Evolutionary conservation across 2,888 invertebrate species (phyloP).

Genomic region (Chironomus riparius): DNA sequence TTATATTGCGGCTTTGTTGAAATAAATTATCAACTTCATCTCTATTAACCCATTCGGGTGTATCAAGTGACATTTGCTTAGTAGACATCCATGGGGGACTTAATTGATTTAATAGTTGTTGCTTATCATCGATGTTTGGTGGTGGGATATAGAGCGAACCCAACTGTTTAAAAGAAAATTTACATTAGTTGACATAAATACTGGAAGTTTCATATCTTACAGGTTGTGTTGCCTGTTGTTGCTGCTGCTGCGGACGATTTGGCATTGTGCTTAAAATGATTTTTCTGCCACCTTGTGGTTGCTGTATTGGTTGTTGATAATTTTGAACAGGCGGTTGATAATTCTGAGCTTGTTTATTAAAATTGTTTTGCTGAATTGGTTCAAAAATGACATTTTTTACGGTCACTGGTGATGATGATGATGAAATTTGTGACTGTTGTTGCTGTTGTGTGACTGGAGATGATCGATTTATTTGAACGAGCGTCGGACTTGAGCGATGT

Average conservation of each 20-base stretch:
- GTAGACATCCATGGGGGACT: conserved; percentile 31
- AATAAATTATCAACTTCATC: conserved; percentile 35
- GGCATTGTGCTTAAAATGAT: conserved; percentile 26
- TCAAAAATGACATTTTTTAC: background rate
- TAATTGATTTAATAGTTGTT: conserved; percentile 27
- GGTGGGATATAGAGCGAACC: conserved; percentile 51
- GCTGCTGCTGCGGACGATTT: conserved; percentile 32
- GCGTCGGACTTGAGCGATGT: conserved; percentile 14
- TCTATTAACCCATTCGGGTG: conserved; percentile 37
- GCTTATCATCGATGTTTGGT: conserved; percentile 46
- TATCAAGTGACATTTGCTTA: conserved; percentile 34
- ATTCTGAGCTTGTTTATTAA: conserved; percentile 28
- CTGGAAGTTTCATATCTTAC: conserved; percentile 23
- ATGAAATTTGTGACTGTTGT: conserved; percentile 27
- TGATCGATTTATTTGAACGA: background rate
- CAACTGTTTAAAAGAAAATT: conserved; percentile 34
- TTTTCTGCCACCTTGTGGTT: conserved; percentile 25
- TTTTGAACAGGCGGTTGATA: conserved; percentile 30
- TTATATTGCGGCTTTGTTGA: conserved; percentile 10
- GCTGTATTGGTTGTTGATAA: conserved; percentile 29
- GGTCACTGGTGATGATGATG: conserved; percentile 7
- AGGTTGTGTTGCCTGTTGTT: background rate
- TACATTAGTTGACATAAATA: background rate
- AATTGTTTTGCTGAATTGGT: conserved; percentile 28
- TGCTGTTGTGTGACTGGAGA: conserved; percentile 27